Evolutionary conservation across 2,797 vertebrate species (phyloP).

Genomic region (Selene dorsalis): DNA sequence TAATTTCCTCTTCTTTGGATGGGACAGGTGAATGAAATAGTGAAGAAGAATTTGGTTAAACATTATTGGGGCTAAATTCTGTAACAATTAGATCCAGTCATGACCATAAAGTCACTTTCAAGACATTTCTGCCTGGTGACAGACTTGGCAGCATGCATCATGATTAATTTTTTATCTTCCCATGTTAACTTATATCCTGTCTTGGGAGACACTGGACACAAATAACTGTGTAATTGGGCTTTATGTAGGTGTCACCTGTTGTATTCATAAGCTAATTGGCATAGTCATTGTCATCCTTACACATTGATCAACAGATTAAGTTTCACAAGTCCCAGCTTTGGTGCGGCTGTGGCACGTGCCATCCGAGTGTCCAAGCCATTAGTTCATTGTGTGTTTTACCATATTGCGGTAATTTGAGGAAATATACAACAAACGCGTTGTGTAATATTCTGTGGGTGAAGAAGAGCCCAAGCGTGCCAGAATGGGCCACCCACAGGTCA

Average conservation of each 20-base stretch:
- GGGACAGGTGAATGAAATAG: conserved; percentile 5
- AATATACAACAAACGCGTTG: conserved; percentile 73
- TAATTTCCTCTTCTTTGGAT: neutral
- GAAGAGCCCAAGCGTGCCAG: conserved; percentile 49
- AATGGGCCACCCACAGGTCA: conserved; percentile 75
- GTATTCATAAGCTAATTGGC: conserved; percentile 81
- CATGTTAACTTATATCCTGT: conserved; percentile 56
- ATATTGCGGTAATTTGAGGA: conserved; percentile 84
- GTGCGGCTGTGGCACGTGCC: conserved; percentile 70
- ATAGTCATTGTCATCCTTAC: conserved; percentile 77
- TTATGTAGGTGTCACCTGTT: conserved; percentile 82
- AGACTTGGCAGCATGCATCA: conserved; percentile 34
- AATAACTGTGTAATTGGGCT: conserved; percentile 79
- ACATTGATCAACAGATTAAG: conserved; percentile 70
- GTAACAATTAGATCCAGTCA: conserved; percentile 1
- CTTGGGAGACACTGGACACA: conserved; percentile 58
- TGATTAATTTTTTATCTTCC: conserved; percentile 66
- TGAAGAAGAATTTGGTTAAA: neutral
- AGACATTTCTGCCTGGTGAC: conserved; percentile 17
- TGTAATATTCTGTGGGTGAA: conserved; percentile 53
- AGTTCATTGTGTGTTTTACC: conserved; percentile 73
- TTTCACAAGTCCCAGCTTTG: conserved; percentile 73
- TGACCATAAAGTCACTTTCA: conserved; percentile 20
- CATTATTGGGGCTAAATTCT: neutral
- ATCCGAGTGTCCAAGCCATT: conserved; percentile 61